Percentiles rank a stretch among this genome's conserved stretches.
These are phyloP conservation scores for Hyposmocoma kahamanoa DNA, from an alignment of 1,140 invertebrate species.

Conservation along the genomic window DNA sequence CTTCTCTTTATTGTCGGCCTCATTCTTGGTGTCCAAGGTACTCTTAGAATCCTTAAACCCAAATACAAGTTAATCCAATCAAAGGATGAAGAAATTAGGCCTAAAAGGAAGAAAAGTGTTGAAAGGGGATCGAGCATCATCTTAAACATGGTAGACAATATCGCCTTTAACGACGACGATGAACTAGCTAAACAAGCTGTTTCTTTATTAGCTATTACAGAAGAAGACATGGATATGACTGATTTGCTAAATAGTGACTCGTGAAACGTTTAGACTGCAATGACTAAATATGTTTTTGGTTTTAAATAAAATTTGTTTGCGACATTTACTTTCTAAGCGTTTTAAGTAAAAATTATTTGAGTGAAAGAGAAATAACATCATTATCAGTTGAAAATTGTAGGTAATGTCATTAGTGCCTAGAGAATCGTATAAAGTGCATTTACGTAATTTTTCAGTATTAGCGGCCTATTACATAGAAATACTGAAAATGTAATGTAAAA, in stretches of 20 bases:
- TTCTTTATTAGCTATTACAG: constrained; percentile 37
- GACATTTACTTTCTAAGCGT: too few relatives aligned
- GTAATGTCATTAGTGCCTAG: too few relatives aligned
- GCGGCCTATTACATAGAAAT: too few relatives aligned
- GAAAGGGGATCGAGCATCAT: constrained; percentile 27
- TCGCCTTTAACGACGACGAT: constrained; percentile 32
- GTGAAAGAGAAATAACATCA: too few relatives aligned
- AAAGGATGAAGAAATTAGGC: neutral
- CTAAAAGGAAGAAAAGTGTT: constrained; percentile 6
- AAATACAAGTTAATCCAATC: constrained; percentile 39
- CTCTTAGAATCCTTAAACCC: constrained; percentile 36
- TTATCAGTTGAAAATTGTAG: too few relatives aligned
- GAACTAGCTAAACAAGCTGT: constrained; percentile 47
- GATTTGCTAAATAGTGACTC: constrained; percentile 28
- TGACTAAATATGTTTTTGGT: too few relatives aligned
- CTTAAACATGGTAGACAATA: constrained; percentile 36
- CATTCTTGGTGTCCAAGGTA: constrained; percentile 30
- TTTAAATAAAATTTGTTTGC: too few relatives aligned
- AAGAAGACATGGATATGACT: constrained; percentile 32
- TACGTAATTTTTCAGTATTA: too few relatives aligned
- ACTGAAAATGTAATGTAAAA: too few relatives aligned
- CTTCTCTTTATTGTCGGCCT: constrained; percentile 38
- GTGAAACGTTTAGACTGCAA: too few relatives aligned
- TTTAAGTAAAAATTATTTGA: too few relatives aligned
- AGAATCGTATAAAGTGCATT: too few relatives aligned